Conservation (phyloP, 2,797 vertebrate species). For the Lateolabrax maculatus region DNA sequence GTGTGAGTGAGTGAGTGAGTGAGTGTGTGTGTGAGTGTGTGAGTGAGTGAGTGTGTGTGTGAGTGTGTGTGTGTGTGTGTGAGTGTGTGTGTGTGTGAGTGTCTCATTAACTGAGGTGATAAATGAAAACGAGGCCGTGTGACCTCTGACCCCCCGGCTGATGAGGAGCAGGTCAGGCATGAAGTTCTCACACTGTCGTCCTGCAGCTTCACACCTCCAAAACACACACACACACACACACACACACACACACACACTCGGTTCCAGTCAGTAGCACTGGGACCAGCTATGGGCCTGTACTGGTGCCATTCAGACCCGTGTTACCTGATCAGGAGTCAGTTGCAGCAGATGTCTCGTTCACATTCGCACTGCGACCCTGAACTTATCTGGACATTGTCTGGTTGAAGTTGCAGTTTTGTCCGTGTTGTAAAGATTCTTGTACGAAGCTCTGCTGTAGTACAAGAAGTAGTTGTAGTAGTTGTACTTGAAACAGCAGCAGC, state of each 20-base stretch:
- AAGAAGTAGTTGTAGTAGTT: not conserved
- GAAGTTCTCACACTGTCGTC: conserved; percentile 34
- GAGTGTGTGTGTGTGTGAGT: conserved; percentile 4
- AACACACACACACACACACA: not conserved
- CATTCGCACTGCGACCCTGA: too few species aligned
- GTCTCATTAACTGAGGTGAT: not conserved
- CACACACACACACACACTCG: not conserved
- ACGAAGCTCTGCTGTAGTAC: too few species aligned
- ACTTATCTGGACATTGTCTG: too few species aligned
- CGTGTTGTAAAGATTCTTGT: too few species aligned
- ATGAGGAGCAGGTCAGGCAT: conserved; percentile 13
- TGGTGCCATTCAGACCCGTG: too few species aligned
- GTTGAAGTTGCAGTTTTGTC: too few species aligned
- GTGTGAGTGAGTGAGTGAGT: too few species aligned
- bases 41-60: not conserved
- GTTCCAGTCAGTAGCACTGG: not conserved
- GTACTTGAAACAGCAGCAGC: not conserved
- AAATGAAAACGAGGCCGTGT: conserved; percentile 8
- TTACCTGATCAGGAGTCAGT: too few species aligned
- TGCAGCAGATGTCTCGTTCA: too few species aligned
- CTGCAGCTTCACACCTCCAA: conserved; percentile 28
- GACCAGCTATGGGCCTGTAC: too few species aligned
- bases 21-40: too few species aligned
- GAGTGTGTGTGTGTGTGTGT: not conserved
- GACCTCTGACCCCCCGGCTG: conserved; percentile 23